These are phyloP conservation scores for Heterochromis multidens DNA, from an alignment of 2,113 vertebrate genomes.

Conservation along the genomic window DNA sequence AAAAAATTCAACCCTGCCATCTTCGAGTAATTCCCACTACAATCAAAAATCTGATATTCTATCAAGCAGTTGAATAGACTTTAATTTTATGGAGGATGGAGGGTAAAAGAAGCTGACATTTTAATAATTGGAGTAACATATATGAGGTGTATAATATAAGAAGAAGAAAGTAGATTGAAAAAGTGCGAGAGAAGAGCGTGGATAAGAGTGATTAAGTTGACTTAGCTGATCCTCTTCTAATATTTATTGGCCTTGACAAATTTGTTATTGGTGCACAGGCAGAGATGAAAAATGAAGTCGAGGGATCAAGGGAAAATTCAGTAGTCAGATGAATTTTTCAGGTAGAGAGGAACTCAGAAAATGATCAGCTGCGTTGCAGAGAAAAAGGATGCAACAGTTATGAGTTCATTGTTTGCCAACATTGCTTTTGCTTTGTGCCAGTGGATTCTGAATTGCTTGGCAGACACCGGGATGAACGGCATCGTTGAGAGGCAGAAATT, in stretches of 20 bases:
- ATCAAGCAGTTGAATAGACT: not conserved
- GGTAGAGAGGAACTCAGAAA: not conserved
- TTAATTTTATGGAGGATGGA: not conserved
- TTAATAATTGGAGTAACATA: not conserved
- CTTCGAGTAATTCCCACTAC: not conserved
- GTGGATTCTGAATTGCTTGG: conserved; percentile 34
- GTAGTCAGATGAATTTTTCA: not conserved
- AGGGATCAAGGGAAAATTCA: not conserved
- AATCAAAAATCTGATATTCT: not conserved
- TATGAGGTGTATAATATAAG: not conserved
- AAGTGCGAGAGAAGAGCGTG: not conserved
- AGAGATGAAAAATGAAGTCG: not conserved
- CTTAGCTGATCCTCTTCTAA: conserved; percentile 14
- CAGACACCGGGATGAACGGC: conserved; percentile 26
- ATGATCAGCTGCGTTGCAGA: not conserved
- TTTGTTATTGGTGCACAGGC: not conserved
- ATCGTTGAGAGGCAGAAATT: conserved; percentile 36
- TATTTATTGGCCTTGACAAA: not conserved
- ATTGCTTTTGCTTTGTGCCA: conserved; percentile 31
- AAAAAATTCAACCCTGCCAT: not conserved
- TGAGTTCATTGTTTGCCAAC: conserved; percentile 39
- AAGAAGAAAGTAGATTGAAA: not conserved
- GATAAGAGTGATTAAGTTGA: not conserved
- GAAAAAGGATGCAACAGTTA: conserved; percentile 13
- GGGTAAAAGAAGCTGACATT: conserved; percentile 8